Percentiles rank a stretch among this genome's conserved stretches.
phyloP scores from a whole-genome alignment of 2,113 vertebrate species.

The Elanoides forficatus region DNA sequence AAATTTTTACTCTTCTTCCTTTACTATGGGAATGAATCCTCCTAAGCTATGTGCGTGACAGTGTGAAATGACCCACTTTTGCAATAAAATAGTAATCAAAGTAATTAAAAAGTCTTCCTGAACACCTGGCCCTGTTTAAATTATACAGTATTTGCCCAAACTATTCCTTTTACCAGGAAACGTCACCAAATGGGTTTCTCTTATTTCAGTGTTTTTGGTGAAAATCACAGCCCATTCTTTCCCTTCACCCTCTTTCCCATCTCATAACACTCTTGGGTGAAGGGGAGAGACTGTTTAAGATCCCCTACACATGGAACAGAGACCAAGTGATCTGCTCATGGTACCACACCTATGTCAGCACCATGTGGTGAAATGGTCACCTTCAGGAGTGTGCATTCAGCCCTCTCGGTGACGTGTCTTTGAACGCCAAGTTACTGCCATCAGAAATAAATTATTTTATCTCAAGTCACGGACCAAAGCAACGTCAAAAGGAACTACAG shows the following conservation, averaged over 20 bases:
- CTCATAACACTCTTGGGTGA: not conserved
- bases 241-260: not conserved
- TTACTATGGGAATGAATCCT: not conserved
- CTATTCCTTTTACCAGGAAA: not conserved
- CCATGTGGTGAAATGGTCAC: accelerated
- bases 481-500: not conserved
- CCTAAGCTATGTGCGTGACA: not conserved
- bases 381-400: not conserved
- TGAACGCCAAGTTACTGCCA: not conserved
- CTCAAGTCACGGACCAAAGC: not conserved
- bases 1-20: not conserved
- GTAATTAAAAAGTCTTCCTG: not conserved
- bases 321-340: not conserved
- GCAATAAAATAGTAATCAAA: not conserved
- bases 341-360: not conserved
- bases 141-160: not conserved
- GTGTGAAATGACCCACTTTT: not conserved
- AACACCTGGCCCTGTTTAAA: not conserved
- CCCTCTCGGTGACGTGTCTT: accelerated
- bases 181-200: not conserved
- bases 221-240: not conserved
- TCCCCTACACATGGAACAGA: not conserved
- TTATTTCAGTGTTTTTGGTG: not conserved
- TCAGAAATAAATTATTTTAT: not conserved
- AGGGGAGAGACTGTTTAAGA: not conserved